Evolutionary conservation across 2,888 invertebrate species (phyloP), one percentile per base, ranked within the genome.

Genomic region (Leptopilina myrica): DNA sequence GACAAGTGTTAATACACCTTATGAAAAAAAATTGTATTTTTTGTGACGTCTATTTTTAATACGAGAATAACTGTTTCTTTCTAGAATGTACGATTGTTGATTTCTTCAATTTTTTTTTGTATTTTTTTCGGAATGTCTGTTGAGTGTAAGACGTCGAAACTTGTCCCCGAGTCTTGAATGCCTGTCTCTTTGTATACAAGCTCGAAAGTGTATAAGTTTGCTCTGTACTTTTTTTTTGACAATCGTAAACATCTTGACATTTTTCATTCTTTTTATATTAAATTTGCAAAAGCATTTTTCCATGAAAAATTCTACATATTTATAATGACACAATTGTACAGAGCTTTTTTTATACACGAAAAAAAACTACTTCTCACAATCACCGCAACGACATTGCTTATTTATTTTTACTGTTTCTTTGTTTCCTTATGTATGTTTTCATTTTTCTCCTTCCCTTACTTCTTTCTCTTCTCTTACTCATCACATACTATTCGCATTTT

Each of bases 121-220:
- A 1, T 53, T 53, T 82, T 53, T 53, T n/a, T 26, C 84, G 84
- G 85, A 87, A 86, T 88, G 88, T 87, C 86, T 86, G 85, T 85
- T 11, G 84, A 87, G 87, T 84, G 86, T 86, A 87, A 33, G 88
- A 89, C 88, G 89, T 87, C 86, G 86, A 88, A 87, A 90, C 91
- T 91, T 91, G 91, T 91, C 91, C 91, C 91, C 89, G 90, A 91
- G 91, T 89, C 91, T 86, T 91, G 91, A 91, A 91, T 91, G 87
- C 83, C 86, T 87, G 88, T 86, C 86, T 85, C 86, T 49, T 12
- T 43, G 85, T 87, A 88, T 86, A 56, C 49, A 88, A 88, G 86
- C 89, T 89, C 87, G 85, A 88, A 85, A 89, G 87, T 73, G 87
- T 87, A 89, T 89, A 90, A 90, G 89, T 90, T 87, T 88, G 90